Evolutionary conservation across 2,113 vertebrate genomes (phyloP).

Genomic region (Nyctereutes procyonoides): DNA sequence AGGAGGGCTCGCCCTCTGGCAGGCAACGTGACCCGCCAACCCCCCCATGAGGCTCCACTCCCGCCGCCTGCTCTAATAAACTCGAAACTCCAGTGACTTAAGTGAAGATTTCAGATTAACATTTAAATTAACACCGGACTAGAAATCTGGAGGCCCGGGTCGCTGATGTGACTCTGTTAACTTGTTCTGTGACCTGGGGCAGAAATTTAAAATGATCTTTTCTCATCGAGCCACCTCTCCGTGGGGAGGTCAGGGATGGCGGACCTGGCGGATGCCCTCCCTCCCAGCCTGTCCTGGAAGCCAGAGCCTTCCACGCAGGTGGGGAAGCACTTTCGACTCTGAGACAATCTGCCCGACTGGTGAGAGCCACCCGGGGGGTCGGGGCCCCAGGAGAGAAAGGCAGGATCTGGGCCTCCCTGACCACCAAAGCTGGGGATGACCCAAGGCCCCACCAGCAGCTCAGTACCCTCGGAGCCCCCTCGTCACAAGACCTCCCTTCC

Average conservation of each 20-base stretch:
- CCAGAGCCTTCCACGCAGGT: rapidly evolving
- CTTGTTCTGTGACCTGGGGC: conserved; percentile 82
- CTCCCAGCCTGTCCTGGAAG: background rate
- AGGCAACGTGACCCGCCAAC: conserved; percentile 64
- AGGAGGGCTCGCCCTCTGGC: conserved; percentile 68
- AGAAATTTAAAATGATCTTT: conserved; percentile 74
- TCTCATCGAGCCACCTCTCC: background rate
- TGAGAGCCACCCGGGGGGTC: rapidly evolving
- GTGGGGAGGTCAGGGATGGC: conserved; percentile 24
- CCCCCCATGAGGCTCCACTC: conserved; percentile 19
- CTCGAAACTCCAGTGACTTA: conserved; percentile 78
- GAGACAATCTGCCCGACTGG: background rate
- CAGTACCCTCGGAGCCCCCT: rapidly evolving
- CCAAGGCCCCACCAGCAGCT: rapidly evolving
- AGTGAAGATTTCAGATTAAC: conserved; percentile 81
- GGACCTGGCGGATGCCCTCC: background rate
- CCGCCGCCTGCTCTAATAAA: conserved; percentile 78
- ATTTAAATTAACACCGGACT: conserved; percentile 83
- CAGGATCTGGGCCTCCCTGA: background rate
- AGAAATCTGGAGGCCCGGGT: conserved; percentile 76
- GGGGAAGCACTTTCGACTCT: background rate
- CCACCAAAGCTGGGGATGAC: background rate
- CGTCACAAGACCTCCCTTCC: too few relatives aligned
- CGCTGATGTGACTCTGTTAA: conserved; percentile 71
- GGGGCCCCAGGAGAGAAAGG: background rate